phyloP scores from a whole-genome alignment of 35 echinoderm and acorn worm species.

The Patiria miniata region DNA sequence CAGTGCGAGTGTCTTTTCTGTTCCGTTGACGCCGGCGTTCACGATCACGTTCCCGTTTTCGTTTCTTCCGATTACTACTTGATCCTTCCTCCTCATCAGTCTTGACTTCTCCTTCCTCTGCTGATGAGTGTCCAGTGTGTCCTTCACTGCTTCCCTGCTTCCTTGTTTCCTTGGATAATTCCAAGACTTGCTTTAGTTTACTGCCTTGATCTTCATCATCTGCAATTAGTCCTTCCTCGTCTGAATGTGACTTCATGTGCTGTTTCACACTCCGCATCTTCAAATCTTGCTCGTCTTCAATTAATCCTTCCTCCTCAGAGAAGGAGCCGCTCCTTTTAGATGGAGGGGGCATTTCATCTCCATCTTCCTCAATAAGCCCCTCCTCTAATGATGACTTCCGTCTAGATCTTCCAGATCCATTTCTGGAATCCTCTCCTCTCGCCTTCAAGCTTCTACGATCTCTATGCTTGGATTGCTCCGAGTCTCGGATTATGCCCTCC shows the following conservation, averaged over 20 bases:
- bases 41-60: conserved; percentile 26
- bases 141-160: neutral
- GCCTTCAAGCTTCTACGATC: conserved; percentile 10
- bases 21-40: conserved; percentile 39
- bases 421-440: neutral
- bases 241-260: neutral
- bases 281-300: conserved; percentile 33
- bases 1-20: conserved; percentile 46
- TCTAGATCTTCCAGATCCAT: neutral
- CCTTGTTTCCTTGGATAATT: neutral
- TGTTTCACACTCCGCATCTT: neutral
- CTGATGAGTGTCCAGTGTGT: conserved; percentile 45
- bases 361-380: neutral
- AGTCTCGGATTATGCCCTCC: neutral
- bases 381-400: conserved; percentile 9
- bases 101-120: conserved; percentile 68
- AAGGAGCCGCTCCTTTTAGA: neutral
- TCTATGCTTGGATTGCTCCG: neutral
- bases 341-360: neutral
- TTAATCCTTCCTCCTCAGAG: conserved; percentile 1
- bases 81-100: conserved; percentile 49
- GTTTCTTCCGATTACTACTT: conserved; percentile 23
- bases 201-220: conserved; percentile 32
- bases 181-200: neutral
- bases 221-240: conserved; percentile 30